Conservation (phyloP, 2,797 vertebrate genomes). For the Ambastaia sidthimunki region DNA sequence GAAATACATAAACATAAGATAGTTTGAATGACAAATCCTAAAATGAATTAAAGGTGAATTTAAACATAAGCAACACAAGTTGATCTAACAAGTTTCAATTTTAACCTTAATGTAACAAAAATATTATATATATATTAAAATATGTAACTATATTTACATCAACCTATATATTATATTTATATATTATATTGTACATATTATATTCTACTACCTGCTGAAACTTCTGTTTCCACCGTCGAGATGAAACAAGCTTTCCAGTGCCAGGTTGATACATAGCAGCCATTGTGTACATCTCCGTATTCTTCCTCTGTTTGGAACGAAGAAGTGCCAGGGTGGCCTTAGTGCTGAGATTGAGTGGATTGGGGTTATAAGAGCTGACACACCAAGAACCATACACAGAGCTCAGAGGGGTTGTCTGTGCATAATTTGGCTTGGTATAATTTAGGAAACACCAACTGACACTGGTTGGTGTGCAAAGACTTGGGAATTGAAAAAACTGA, state of each 20-base stretch:
- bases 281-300: slow-evolving; percentile 84
- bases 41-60: no score
- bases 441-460: slow-evolving; percentile 99
- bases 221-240: slow-evolving; percentile 90
- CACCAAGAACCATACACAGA: slow-evolving; percentile 96
- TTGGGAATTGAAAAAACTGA: slow-evolving; percentile 91
- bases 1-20: slow-evolving; percentile 62
- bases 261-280: slow-evolving; percentile 89
- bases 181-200: no score
- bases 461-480: slow-evolving; percentile 89
- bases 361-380: slow-evolving; percentile 94
- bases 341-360: slow-evolving; percentile 93
- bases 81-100: neutral
- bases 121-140: no score
- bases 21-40: neutral
- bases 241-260: slow-evolving; percentile 93
- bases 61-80: no score
- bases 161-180: no score
- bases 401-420: slow-evolving; percentile 80
- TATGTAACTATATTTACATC: no score
- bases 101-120: no score
- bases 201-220: slow-evolving; percentile 92
- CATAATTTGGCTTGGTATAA: slow-evolving; percentile 92
- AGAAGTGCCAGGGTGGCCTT: slow-evolving; percentile 92
- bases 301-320: slow-evolving; percentile 89